These are phyloP conservation scores for Tor tambroides DNA, from an alignment of 2,113 vertebrate genomes.

Conservation along the genomic window DNA sequence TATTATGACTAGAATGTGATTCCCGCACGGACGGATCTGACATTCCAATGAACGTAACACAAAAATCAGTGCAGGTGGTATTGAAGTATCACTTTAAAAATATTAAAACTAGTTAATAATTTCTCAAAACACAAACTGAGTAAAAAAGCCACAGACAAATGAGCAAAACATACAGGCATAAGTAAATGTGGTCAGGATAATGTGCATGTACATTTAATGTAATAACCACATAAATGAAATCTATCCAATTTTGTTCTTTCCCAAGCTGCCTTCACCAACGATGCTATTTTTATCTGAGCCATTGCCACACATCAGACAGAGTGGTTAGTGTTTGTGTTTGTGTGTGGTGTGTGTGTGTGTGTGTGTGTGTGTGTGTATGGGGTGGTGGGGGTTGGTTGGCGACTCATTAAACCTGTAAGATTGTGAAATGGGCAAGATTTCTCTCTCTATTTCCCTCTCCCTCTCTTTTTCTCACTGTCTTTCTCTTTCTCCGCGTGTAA, in stretches of 20 bases:
- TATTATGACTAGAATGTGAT: slow-evolving; percentile 3
- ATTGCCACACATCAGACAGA: slow-evolving; percentile 51
- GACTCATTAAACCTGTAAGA: slow-evolving; percentile 59
- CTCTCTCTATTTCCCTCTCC: slow-evolving; percentile 41
- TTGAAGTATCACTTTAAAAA: neutral
- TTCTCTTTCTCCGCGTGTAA: slow-evolving; percentile 50
- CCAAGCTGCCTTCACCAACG: slow-evolving; percentile 42
- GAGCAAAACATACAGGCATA: slow-evolving; percentile 36
- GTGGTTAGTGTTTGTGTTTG: slow-evolving; percentile 38
- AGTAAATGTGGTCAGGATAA: slow-evolving; percentile 47
- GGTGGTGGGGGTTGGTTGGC: slow-evolving; percentile 37
- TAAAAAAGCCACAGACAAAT: neutral
- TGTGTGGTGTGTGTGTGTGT: slow-evolving; percentile 30
- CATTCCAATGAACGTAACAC: neutral
- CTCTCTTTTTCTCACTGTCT: slow-evolving; percentile 26
- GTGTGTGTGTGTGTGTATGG: slow-evolving; percentile 35
- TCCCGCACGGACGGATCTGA: neutral
- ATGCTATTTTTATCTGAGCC: slow-evolving; percentile 54
- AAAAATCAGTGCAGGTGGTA: neutral
- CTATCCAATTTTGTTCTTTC: slow-evolving; percentile 41
- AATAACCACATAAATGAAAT: slow-evolving; percentile 32
- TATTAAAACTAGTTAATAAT: neutral
- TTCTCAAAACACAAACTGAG: neutral
- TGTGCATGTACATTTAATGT: slow-evolving; percentile 33
- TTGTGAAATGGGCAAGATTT: slow-evolving; percentile 53